These are phyloP conservation scores for Sylvia borin DNA, from an alignment of 2,797 vertebrate species.

Conservation along the genomic window DNA sequence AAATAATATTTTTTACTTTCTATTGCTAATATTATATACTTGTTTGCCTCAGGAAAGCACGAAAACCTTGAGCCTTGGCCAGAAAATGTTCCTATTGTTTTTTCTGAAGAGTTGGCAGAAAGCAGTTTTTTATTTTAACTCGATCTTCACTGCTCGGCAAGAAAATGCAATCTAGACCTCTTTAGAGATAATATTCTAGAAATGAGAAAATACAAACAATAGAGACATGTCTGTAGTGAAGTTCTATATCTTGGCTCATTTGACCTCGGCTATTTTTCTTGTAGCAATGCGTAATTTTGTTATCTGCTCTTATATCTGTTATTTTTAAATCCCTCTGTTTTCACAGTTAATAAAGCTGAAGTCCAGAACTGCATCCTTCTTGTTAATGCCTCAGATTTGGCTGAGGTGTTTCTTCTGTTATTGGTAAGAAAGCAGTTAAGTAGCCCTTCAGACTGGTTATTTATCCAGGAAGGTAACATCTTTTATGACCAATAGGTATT, in stretches of 20 bases:
- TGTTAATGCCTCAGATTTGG: not conserved
- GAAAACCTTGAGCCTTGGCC: not conserved
- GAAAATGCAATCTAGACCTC: not conserved
- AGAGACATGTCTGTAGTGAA: not conserved
- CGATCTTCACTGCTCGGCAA: not conserved
- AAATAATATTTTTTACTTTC: not conserved
- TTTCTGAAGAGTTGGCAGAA: not conserved
- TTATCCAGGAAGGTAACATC: slow-evolving; percentile 1
- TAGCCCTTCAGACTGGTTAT: not conserved
- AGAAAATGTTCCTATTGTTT: slow-evolving; percentile 40
- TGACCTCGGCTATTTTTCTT: not conserved
- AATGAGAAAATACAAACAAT: not conserved
- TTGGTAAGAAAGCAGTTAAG: slow-evolving; percentile 8
- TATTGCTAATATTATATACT: not conserved
- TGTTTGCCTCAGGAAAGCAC: slow-evolving; percentile 15
- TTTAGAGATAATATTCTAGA: not conserved
- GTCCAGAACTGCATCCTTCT: not conserved
- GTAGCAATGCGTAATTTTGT: not conserved
- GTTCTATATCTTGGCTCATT: not conserved
- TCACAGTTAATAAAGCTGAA: not conserved
- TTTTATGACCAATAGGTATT: slow-evolving; percentile 24
- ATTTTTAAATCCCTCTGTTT: not conserved
- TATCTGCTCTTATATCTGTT: not conserved
- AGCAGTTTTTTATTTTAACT: slow-evolving; percentile 22
- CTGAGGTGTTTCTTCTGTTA: not conserved